Percentiles rank a stretch among this genome's conserved stretches.
Conservation (phyloP, 2,888 invertebrate genomes). For the Molanna angustata region DNA sequence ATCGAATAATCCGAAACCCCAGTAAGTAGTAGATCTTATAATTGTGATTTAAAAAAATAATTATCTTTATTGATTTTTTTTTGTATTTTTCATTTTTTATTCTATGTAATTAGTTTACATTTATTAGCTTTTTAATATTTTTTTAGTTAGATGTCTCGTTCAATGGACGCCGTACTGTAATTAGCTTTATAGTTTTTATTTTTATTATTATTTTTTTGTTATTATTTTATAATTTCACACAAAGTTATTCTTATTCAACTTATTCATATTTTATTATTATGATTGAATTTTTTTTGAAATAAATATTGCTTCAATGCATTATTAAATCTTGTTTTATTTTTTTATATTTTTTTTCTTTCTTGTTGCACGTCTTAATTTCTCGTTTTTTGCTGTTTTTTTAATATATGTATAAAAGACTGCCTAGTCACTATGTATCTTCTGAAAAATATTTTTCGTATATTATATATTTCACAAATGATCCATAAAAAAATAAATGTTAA, state of each 20-base stretch:
- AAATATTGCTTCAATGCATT: slow-evolving; percentile 31
- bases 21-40: slow-evolving; percentile 25
- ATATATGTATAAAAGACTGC: slow-evolving; percentile 43
- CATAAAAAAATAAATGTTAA: too few relatives aligned
- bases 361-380: slow-evolving; percentile 29
- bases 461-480: too few relatives aligned
- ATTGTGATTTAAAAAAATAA: slow-evolving; percentile 28
- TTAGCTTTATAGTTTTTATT: slow-evolving; percentile 24
- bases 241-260: slow-evolving; percentile 28
- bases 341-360: slow-evolving; percentile 32
- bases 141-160: not conserved
- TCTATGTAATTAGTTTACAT: slow-evolving; percentile 3
- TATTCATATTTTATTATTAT: slow-evolving; percentile 30
- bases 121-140: slow-evolving; percentile 6
- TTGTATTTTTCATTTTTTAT: slow-evolving; percentile 4
- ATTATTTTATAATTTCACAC: slow-evolving; percentile 25
- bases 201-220: slow-evolving; percentile 29
- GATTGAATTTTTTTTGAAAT: slow-evolving; percentile 31
- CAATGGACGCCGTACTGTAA: slow-evolving; percentile 19
- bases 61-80: slow-evolving; percentile 13
- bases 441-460: too few relatives aligned
- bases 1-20: slow-evolving; percentile 33
- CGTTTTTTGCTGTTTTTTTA: slow-evolving; percentile 32
- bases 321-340: slow-evolving; percentile 28
- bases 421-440: slow-evolving; percentile 40